These are phyloP conservation scores for Zenarchopterus dispar DNA, from an alignment of 2,797 vertebrate genomes.

Conservation along the genomic window DNA sequence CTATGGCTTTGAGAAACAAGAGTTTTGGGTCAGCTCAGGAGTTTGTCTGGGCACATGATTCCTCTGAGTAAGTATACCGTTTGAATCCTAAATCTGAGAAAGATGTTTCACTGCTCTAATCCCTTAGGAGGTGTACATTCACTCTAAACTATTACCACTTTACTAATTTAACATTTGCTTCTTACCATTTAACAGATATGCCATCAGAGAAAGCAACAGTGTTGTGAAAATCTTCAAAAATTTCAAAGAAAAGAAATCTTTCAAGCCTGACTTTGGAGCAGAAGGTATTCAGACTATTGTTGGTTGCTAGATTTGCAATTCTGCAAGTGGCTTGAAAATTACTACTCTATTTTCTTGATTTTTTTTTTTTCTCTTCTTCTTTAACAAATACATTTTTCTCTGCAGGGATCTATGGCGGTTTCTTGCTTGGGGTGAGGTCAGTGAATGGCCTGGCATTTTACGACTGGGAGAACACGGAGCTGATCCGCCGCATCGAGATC, in stretches of 20 bases:
- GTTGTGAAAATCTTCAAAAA: conserved; percentile 98
- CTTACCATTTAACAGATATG: conserved; percentile 82
- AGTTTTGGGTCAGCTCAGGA: conserved; percentile 98
- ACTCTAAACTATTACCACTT: neutral
- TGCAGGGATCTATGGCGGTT: conserved; percentile 95
- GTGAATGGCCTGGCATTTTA: conserved; percentile 97
- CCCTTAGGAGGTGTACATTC: neutral
- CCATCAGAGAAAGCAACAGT: conserved; percentile 96
- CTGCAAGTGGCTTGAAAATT: neutral
- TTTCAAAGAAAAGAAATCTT: conserved; percentile 98
- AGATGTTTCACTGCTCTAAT: neutral
- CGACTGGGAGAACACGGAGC: conserved; percentile 97
- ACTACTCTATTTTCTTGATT: conserved; percentile 9
- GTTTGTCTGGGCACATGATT: conserved; percentile 98
- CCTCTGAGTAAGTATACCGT: conserved; percentile 91
- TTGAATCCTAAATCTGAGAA: neutral
- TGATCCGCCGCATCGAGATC: conserved; percentile 97
- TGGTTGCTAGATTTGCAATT: neutral
- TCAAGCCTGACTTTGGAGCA: conserved; percentile 99
- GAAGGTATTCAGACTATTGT: conserved; percentile 82
- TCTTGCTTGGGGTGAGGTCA: conserved; percentile 93
- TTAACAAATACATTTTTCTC: conserved; percentile 5
- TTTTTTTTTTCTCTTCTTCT: neutral
- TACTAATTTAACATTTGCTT: neutral
- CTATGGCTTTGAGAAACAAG: conserved; percentile 98